These are phyloP conservation scores for Tetranychus urticae DNA, from an alignment of 1,140 invertebrate species.

Conservation along the genomic window DNA sequence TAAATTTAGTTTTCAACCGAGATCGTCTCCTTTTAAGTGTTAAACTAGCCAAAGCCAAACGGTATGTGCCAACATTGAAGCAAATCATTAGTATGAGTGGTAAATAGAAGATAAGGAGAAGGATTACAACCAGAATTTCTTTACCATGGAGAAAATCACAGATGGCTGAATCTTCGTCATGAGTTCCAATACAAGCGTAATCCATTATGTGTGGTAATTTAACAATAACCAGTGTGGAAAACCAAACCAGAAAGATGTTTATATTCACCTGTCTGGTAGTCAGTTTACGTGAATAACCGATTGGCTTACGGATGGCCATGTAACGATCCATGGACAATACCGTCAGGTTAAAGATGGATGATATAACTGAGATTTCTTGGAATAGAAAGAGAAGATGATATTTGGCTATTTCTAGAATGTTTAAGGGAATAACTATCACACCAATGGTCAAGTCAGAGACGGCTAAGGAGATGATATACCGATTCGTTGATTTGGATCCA, in stretches of 20 bases:
- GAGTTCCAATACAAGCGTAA: background rate
- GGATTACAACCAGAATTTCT: background rate
- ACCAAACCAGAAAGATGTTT: background rate
- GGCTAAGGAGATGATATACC: constrained; percentile 27
- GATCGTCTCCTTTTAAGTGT: background rate
- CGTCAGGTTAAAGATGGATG: background rate
- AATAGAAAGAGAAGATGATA: background rate
- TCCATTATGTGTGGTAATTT: background rate
- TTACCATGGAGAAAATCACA: background rate
- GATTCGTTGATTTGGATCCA: constrained; percentile 35
- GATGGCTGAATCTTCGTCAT: background rate
- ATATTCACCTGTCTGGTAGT: background rate
- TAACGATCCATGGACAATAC: background rate
- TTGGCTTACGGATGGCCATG: background rate
- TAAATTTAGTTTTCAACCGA: background rate
- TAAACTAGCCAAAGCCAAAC: background rate
- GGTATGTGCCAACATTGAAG: background rate
- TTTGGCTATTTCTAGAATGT: background rate
- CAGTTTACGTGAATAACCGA: background rate
- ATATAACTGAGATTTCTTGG: background rate
- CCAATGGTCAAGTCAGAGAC: constrained; percentile 26
- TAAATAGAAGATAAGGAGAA: background rate
- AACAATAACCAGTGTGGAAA: background rate
- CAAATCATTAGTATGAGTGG: background rate
- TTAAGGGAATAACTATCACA: constrained; percentile 25